Base-by-base conservation (phyloP, 2,797 vertebrate species). In the Sebastes umbrosus region DNA sequence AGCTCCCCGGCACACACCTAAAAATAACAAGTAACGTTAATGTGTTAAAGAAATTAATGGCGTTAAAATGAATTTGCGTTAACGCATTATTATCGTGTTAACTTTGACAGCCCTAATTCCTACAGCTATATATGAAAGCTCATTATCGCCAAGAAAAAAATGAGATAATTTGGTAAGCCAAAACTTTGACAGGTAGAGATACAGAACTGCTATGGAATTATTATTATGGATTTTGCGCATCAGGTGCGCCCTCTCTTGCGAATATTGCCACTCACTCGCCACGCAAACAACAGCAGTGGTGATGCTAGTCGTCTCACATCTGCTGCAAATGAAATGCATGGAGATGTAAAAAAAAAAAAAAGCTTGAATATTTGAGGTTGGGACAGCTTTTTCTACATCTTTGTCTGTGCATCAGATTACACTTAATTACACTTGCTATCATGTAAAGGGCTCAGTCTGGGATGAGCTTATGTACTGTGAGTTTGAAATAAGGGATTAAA, bases 401-500 rank as follows among this genome's bases (percentile, higher is more conserved):
- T 36, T 39, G 67, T 77, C 75, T 85, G 59, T 66, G 32, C 75
- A 36, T 77, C 73, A 67, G 76, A 92, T 87, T 89, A 84, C 64
- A 76, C 69, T 65, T 68, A 67, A 73, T 79, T 72, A 73, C 20
- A 72, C 34, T 63, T 64, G 24, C 34, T 54, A 46, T 85, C 75
- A 71, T 66, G 58, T 86, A 84, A 84, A 60, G 14, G 39, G 32
- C 6, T 58, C 29, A 68, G 67, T 89, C 75, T 77, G 68, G 64
- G 73, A 73, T 66, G 57, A 77, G 81, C 8, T 83, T 77, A 84
- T 64, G 67, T 29, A 29, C 54, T 74, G 22, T 39, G 73, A 57
- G 43, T 83, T 79, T 77, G 36, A 66, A 78, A 77, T 36, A 67
- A 77, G 62, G 74, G 82, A 90, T 91, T 90, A 80, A 86, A 83